These are phyloP conservation scores for Pseudomyrmex dendroicus DNA, from an alignment of 1,140 invertebrate genomes.

Conservation along the genomic window DNA sequence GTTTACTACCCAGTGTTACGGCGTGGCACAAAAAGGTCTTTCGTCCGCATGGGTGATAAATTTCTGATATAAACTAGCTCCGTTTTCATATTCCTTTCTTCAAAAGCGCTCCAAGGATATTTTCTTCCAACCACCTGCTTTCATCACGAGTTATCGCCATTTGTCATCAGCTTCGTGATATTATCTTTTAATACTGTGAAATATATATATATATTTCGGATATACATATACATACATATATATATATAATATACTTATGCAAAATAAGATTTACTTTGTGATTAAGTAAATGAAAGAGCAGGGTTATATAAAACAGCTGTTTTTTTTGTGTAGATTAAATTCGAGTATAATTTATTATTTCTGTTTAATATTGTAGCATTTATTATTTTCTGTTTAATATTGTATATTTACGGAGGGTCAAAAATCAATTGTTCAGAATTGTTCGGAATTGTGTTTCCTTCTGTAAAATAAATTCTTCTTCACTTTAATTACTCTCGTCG, in stretches of 20 bases:
- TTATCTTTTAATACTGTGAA: constrained; percentile 1
- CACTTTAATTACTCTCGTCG: no score
- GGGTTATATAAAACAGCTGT: no score
- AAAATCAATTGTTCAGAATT: no score
- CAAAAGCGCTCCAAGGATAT: constrained; percentile 3
- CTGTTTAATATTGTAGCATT: neutral
- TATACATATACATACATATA: neutral
- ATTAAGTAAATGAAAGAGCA: no score
- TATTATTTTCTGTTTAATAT: neutral
- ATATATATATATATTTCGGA: no score
- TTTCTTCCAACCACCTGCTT: neutral
- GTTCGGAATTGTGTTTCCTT: no score
- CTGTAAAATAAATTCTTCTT: no score
- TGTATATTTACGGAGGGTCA: no score
- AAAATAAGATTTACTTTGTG: no score
- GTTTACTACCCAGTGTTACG: constrained; percentile 26
- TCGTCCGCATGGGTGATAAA: constrained; percentile 28
- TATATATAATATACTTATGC: no score
- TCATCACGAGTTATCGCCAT: constrained; percentile 26
- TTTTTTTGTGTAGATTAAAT: no score
- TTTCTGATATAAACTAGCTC: constrained; percentile 34
- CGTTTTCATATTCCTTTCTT: constrained; percentile 13
- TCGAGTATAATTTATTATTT: no score
- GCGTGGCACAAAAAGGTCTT: constrained; percentile 4
- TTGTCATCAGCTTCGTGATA: neutral